Percentiles rank a stretch among this genome's conserved stretches.
Conservation (phyloP, 2,113 vertebrate species). For the Amphilophus citrinellus region DNA sequence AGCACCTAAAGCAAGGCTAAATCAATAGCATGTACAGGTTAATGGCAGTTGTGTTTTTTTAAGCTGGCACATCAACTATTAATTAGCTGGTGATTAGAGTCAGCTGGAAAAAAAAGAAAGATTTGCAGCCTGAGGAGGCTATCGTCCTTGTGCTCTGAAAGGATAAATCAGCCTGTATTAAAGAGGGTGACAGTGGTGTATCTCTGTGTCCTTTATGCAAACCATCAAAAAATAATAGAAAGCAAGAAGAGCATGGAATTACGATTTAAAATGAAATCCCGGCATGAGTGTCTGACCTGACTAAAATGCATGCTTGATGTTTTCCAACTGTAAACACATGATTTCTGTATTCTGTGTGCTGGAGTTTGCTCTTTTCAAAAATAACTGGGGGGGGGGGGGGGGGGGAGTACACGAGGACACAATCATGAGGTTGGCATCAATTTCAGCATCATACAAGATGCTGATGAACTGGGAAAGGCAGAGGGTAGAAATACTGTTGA, state of each 20-base stretch:
- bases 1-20: constrained; percentile 70
- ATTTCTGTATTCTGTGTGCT: neutral
- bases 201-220: constrained; percentile 17
- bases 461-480: neutral
- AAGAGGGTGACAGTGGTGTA: constrained; percentile 21
- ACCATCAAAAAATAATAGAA: constrained; percentile 7
- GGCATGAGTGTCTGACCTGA: neutral
- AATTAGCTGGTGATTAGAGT: constrained; percentile 92
- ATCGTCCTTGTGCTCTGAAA: constrained; percentile 85
- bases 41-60: constrained; percentile 84
- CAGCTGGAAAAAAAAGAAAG: constrained; percentile 85
- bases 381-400: neutral
- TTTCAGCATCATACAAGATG: constrained; percentile 16
- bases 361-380: neutral
- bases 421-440: constrained; percentile 3
- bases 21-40: constrained; percentile 83
- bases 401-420: neutral
- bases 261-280: neutral
- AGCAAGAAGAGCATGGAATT: neutral
- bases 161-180: constrained; percentile 75
- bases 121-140: constrained; percentile 85
- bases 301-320: neutral
- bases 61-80: constrained; percentile 89
- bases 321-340: neutral
- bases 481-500: neutral